These are phyloP conservation scores for Sanderia malayensis DNA, from an alignment of 30 jellyfish, hydroid and myxozoan genomes.

Conservation along the genomic window DNA sequence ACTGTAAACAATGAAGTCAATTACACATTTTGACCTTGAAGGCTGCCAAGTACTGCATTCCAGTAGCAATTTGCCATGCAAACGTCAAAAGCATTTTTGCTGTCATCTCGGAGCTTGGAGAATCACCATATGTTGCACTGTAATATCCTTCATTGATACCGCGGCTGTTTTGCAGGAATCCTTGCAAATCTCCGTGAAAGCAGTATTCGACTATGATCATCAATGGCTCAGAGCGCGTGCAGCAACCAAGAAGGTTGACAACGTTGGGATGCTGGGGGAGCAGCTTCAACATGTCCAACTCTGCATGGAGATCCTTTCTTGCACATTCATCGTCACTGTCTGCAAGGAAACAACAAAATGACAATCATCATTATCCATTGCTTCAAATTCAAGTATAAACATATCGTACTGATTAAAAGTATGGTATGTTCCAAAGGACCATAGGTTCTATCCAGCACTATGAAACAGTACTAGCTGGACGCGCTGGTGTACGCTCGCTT, in stretches of 20 bases:
- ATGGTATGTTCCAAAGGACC: no score
- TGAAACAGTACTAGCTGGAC: no score
- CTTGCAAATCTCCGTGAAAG: slow-evolving; percentile 95
- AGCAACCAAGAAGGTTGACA: slow-evolving; percentile 90
- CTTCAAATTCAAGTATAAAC: no score
- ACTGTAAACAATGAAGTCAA: no score
- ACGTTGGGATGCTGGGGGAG: slow-evolving; percentile 94
- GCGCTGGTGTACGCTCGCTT: no score
- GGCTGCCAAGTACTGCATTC: slow-evolving; percentile 87
- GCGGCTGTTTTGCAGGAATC: slow-evolving; percentile 87
- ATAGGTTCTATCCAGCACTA: no score
- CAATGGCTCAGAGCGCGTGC: slow-evolving; percentile 81
- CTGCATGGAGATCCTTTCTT: slow-evolving; percentile 82
- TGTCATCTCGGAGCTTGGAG: slow-evolving; percentile 64
- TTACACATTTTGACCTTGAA: slow-evolving; percentile 63
- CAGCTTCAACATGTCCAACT: slow-evolving; percentile 77
- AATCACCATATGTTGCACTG: slow-evolving; percentile 66
- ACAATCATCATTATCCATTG: no score
- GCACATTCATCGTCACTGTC: slow-evolving; percentile 88
- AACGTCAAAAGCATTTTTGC: slow-evolving; percentile 83
- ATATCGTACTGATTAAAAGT: no score
- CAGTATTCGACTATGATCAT: slow-evolving; percentile 94
- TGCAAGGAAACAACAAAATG: no score
- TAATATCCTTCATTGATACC: slow-evolving; percentile 87
- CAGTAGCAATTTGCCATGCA: slow-evolving; percentile 86